Conservation (phyloP, 2,113 vertebrate species). For the Leptodactylus fuscus region DNA sequence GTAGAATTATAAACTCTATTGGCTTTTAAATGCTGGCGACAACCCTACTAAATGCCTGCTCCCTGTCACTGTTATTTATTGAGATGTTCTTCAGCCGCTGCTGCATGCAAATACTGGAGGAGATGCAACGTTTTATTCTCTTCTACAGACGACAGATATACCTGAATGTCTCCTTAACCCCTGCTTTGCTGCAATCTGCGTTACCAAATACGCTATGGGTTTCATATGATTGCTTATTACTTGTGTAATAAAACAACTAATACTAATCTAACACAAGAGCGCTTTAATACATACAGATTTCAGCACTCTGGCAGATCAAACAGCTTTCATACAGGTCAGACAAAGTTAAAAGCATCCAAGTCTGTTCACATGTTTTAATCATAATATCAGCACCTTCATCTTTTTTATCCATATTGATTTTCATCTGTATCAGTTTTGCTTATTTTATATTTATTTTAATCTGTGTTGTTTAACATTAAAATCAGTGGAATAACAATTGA, state of each 20-base stretch:
- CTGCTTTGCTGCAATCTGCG: background rate
- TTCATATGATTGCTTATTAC: background rate
- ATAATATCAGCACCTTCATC: no score
- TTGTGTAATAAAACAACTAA: no score
- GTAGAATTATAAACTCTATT: conserved; percentile 86
- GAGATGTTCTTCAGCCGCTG: conserved; percentile 76
- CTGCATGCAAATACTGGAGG: conserved; percentile 72
- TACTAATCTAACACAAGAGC: no score
- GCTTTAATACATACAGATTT: no score
- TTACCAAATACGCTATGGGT: no score
- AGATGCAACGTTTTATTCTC: conserved; percentile 39
- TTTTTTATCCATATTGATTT: no score
- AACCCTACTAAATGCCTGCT: conserved; percentile 77
- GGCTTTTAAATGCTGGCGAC: conserved; percentile 82
- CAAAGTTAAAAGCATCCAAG: no score
- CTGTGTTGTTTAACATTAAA: background rate
- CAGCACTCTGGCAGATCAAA: no score
- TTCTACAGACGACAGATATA: background rate
- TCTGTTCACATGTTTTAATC: no score
- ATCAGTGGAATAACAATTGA: background rate
- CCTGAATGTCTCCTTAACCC: conserved; percentile 10
- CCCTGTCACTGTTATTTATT: conserved; percentile 80
- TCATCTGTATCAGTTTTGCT: no score
- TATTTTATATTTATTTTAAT: background rate
- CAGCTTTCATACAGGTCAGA: no score